A percentile compares a stretch with the other conserved stretches of the same genome.
phyloP scores from a whole-genome alignment of 2,888 invertebrate species.

The Slavum lentiscoides region DNA sequence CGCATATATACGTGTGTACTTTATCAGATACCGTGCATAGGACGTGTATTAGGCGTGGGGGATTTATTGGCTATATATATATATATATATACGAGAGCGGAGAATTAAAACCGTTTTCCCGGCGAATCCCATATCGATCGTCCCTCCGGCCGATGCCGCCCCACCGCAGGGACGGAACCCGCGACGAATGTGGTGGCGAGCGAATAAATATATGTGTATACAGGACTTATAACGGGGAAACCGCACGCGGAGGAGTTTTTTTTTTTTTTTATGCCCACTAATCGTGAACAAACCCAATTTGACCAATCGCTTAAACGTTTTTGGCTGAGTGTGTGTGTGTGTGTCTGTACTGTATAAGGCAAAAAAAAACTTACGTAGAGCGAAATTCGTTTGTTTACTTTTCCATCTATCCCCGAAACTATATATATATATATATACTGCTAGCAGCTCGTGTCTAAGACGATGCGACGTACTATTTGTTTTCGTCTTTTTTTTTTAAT shows the following conservation, averaged over 20 bases:
- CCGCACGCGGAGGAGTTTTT: conserved; percentile 25
- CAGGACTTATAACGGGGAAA: background rate
- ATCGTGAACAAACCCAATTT: conserved; percentile 51
- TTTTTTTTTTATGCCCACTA: conserved; percentile 24
- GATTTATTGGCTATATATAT: conserved; percentile 41
- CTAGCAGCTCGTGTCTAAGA: background rate
- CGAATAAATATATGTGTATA: too few relatives aligned
- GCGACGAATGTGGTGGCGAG: too few relatives aligned
- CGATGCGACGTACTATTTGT: background rate
- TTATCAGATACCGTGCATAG: conserved; percentile 51
- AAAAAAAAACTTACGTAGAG: conserved; percentile 1
- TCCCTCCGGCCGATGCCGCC: background rate
- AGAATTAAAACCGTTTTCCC: conserved; percentile 44
- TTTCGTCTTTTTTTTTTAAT: conserved; percentile 10
- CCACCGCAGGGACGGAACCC: background rate
- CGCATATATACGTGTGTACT: conserved; percentile 11
- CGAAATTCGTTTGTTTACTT: conserved; percentile 37
- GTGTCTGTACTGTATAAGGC: background rate
- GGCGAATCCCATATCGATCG: conserved; percentile 43
- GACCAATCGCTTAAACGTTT: conserved; percentile 45
- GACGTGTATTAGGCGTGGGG: conserved; percentile 48
- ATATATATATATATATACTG: too few relatives aligned
- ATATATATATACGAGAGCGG: conserved; percentile 1
- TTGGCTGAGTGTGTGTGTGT: background rate
- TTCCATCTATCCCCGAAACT: conserved; percentile 26